These are phyloP conservation scores for Myzus persicae DNA, from an alignment of 1,140 invertebrate genomes.

Conservation along the genomic window DNA sequence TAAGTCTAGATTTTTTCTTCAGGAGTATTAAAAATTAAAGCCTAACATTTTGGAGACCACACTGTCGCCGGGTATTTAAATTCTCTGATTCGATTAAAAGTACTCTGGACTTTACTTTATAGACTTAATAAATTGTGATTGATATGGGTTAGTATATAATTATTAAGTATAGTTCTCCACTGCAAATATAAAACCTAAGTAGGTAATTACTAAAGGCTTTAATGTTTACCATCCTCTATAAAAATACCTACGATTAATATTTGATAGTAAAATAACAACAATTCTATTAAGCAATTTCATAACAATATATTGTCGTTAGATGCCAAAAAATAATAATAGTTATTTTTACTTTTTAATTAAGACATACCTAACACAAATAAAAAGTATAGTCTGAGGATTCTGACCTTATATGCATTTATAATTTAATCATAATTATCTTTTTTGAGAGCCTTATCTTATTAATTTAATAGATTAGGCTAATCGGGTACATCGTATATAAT, in stretches of 20 bases:
- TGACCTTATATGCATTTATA: neutral
- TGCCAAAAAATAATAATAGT: neutral
- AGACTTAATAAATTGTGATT: neutral
- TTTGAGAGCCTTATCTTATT: neutral
- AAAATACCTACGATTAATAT: neutral
- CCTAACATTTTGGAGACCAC: neutral
- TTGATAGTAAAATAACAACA: neutral
- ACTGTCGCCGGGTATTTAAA: neutral
- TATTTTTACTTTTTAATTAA: neutral
- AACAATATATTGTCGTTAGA: neutral
- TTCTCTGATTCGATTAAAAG: no score
- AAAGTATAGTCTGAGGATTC: neutral
- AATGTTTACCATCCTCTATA: no score
- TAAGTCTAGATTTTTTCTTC: neutral
- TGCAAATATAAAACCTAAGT: no score
- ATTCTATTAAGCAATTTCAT: neutral
- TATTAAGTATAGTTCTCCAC: neutral
- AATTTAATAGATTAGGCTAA: neutral
- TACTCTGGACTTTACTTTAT: neutral
- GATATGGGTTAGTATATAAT: neutral
- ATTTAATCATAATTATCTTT: slow-evolving; percentile 5
- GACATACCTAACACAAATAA: neutral
- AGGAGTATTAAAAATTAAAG: neutral
- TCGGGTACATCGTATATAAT: no score
- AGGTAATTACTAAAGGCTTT: no score